Conservation (phyloP, 1,140 invertebrate species). For the Cotesia typhae region DNA sequence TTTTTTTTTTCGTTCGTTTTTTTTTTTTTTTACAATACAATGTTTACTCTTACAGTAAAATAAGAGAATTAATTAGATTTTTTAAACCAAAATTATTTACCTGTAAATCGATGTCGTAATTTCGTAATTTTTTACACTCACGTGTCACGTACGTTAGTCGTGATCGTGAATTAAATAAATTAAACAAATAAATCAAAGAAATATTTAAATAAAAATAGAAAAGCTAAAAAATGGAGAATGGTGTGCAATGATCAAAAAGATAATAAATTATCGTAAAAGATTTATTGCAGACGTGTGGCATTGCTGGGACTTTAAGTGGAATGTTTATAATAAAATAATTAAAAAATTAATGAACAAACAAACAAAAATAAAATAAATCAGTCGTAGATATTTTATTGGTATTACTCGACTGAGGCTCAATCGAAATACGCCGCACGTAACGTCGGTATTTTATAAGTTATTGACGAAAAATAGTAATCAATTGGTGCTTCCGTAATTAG, state of each 20-base stretch:
- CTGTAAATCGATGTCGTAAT: conserved; percentile 1
- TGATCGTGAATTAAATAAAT: not conserved
- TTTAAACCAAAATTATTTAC: not conserved
- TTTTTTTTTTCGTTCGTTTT: not conserved
- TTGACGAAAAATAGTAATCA: conserved; percentile 22
- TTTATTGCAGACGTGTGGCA: conserved; percentile 12
- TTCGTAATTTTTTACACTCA: conserved; percentile 15
- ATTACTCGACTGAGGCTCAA: conserved; percentile 24
- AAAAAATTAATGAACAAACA: conserved; percentile 11
- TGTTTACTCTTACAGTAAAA: too few relatives aligned
- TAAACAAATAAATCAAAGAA: not conserved
- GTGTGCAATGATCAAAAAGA: not conserved
- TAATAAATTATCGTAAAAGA: conserved; percentile 14
- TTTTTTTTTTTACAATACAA: not conserved
- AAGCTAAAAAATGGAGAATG: not conserved
- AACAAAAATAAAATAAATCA: conserved; percentile 7
- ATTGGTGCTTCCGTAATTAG: conserved; percentile 39
- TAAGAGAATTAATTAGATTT: not conserved
- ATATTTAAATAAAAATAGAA: not conserved
- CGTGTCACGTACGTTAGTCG: conserved; percentile 7
- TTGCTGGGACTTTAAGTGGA: conserved; percentile 38
- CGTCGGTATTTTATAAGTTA: conserved; percentile 8
- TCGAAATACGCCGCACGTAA: conserved; percentile 11
- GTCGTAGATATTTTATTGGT: conserved; percentile 15
- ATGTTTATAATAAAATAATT: conserved; percentile 15